Base-by-base conservation (phyloP, 2,797 vertebrate genomes). In the Vireo griseus region DNA sequence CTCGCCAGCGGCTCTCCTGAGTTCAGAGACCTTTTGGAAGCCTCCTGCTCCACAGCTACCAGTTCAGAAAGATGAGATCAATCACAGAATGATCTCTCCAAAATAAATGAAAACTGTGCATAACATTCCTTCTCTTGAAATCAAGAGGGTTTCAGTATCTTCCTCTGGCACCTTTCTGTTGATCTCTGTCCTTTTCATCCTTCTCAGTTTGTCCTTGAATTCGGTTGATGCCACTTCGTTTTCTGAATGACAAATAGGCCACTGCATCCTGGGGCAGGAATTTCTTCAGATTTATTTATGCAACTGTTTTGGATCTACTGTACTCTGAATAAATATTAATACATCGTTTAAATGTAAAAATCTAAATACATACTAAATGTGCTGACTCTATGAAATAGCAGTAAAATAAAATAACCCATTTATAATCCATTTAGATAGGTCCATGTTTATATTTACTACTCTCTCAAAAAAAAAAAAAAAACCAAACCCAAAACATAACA, bases 101-200 rank as follows among this genome's bases (percentile, higher is more conserved):
- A 94, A 92, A 62, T 16, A 88, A 62, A 84, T 8, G 39, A 78
- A 65, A 92, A 50, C 62, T 20, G 29, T 20, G 62, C 69, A 18
- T 65, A 90, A 84, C 62, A 48, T 48, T 40, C 57, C 65, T 59
- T 52, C 61, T 62, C 88, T 77, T 51, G 42, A 69, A 77, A 78
- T 25, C 0, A 0, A 76, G 92, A 83, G 35, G 24, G 42, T 6
- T 85, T 94, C 80, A 25, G 8, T 52, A 69, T 88, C 87, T 90
- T 95, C 89, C 89, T 88, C 75, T 58, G 78, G 84, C 65, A 95
- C 94, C 81, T 92, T 86, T 80, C 42, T 93, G 95, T 50, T 90
- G 94, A 88, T 95, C 94, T 93, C 75, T 86, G 61, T 77, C 71
- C 84, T 80, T 92, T 93, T 91, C 66, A 95, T 80, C 84, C 91